Evolutionary conservation across 2,888 invertebrate genomes (phyloP), one percentile per base, ranked within the genome.

Genomic region (Gari tellinella): DNA sequence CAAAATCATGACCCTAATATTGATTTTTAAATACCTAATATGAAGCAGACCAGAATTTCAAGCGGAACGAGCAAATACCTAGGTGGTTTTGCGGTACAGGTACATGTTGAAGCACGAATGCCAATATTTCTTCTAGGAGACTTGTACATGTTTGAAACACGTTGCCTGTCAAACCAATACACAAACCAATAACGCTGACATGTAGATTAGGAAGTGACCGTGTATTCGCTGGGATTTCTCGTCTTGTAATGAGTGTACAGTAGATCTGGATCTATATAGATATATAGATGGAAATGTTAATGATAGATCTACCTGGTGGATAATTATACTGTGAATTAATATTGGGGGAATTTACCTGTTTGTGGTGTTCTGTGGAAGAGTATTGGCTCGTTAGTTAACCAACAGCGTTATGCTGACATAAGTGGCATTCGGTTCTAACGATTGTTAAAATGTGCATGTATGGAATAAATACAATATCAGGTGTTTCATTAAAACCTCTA

Each of bases 141-240:
- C 31, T 31, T 31, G 31, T 31, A 31, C 77, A 77, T 77, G 77
- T 72, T 57, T 69, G 49, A 51, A 72, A 72, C 65, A 66, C 68
- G 77, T 69, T 77, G 57, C 70, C 66, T 66, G 61, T 62, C 55
- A 58, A 41, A 23, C 57, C 46, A 77, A 72, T 77, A 77, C 72
- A 77, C 72, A 77, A 60, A 67, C 37, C 26, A n/a, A 17, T 26
- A 8, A 43, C 5, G n/a, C 43, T 43, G n/a, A 43, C 5, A n/a
- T 43, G n/a, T 43, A 19, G 15, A 19, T 31, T 7, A 31, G 31
- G 31, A 31, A 7, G 31, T 31, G 31, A 10, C 10, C 10, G 31
- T 31, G 31, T 31, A 31, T 31, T 31, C 31, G 31, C 10, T 10
- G 5, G 31, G 31, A 31, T 7, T 31, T 31, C 31, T 31, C 31